A percentile compares a stretch with the other conserved stretches of the same genome.
Evolutionary conservation across 2,888 invertebrate species (phyloP).

Genomic region (Caenorhabditis becei): DNA sequence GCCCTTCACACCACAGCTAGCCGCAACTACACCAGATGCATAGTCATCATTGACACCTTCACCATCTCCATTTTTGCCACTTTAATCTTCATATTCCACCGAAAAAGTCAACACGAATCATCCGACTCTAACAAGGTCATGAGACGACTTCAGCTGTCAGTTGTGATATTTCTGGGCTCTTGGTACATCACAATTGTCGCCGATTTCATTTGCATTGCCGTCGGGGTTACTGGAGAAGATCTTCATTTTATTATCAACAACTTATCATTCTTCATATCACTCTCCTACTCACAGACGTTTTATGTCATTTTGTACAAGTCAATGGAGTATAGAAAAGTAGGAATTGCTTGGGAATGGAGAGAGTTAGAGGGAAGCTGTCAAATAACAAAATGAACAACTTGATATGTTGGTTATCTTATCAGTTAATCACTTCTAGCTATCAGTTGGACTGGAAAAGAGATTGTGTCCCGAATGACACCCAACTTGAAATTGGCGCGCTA

Average conservation of each 20-base stretch:
- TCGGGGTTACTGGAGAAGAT: constrained; percentile 23
- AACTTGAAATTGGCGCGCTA: too few species aligned
- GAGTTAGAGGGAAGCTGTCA: too few species aligned
- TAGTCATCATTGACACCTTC: constrained; percentile 18
- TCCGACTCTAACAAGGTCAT: constrained; percentile 21
- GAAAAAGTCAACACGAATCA: constrained; percentile 19
- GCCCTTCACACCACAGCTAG: constrained; percentile 22
- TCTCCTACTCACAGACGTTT: constrained; percentile 28
- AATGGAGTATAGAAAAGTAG: constrained; percentile 26
- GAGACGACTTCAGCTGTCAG: constrained; percentile 21
- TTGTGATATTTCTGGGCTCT: constrained; percentile 32
- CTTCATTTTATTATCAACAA: constrained; percentile 22
- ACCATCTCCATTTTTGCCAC: constrained; percentile 18
- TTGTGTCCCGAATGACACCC: too few species aligned
- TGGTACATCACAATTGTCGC: constrained; percentile 33
- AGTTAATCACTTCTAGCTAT: too few species aligned
- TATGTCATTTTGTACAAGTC: constrained; percentile 31
- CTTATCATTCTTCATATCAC: constrained; percentile 27
- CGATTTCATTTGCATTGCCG: constrained; percentile 31
- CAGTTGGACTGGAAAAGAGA: too few species aligned
- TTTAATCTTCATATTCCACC: constrained; percentile 19
- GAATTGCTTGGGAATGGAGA: too few species aligned
- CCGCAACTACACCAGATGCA: constrained; percentile 29
- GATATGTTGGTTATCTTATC: too few species aligned
- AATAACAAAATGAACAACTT: too few species aligned